A percentile compares a stretch with the other conserved stretches of the same genome.
phyloP scores from a whole-genome alignment of 2,797 vertebrate species.

The Pteronotus mesoamericanus region DNA sequence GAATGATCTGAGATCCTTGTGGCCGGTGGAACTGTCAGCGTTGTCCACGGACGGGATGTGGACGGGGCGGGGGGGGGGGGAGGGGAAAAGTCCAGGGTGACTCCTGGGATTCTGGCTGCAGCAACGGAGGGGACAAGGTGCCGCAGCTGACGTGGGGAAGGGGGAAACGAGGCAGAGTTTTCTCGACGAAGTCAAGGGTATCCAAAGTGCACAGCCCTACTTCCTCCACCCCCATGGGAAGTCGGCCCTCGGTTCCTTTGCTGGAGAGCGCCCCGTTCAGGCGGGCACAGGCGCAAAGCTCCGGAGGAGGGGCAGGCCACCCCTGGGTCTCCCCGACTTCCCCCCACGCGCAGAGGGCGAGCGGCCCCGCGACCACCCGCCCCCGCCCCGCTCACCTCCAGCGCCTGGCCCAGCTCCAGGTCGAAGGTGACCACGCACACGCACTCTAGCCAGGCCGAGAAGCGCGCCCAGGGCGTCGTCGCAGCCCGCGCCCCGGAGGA shows the following conservation, averaged over 20 bases:
- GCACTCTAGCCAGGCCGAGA: conserved; percentile 93
- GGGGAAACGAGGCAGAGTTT: neutral
- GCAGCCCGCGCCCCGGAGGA: neutral
- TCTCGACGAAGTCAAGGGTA: neutral
- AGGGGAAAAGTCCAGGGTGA: neutral
- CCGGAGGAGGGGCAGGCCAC: neutral
- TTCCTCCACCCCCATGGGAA: neutral
- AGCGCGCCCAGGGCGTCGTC: conserved; percentile 85
- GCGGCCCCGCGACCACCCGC: neutral
- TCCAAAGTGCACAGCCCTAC: neutral
- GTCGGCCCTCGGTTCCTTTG: neutral
- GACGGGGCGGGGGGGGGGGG: fast-evolving
- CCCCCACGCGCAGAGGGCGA: neutral
- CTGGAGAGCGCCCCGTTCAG: neutral
- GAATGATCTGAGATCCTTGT: neutral
- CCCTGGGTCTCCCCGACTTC: neutral
- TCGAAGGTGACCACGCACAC: conserved; percentile 96
- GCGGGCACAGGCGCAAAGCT: neutral
- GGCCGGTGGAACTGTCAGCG: neutral
- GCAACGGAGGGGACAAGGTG: neutral
- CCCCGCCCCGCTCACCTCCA: conserved; percentile 88
- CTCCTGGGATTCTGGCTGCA: neutral
- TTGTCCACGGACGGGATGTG: neutral
- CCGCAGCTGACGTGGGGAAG: neutral
- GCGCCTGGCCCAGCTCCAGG: conserved; percentile 94